Base-by-base conservation (phyloP, 2,797 vertebrate genomes). In the Onychomys arenicola region DNA sequence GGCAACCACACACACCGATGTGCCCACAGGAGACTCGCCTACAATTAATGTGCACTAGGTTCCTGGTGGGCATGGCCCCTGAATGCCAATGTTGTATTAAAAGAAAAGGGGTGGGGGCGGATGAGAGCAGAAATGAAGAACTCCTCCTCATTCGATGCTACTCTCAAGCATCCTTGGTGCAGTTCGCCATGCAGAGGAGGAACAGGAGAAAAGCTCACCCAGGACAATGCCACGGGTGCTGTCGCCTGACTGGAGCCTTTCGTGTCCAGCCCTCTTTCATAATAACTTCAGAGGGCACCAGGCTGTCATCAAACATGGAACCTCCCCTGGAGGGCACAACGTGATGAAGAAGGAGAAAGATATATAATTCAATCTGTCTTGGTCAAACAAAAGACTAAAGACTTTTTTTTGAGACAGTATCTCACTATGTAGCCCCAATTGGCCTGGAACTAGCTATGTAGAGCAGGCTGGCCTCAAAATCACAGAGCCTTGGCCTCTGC, bases 361-460 rank as follows among this genome's bases (percentile, higher is more conserved):
- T 4, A 25, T 4, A 37, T 5, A 84, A 52, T 80, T 96, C 52
- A 34, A 73, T 76, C 34, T 91, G 43, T 59, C 57, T 69, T 75
- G 37, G 91, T 90, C 34, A 16, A 89, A 93, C 29, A 87, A 94
- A 6, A 85, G 14, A 55, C 91, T 91, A 80, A 85, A 23, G 63
- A 82, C 40, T 49, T n/a, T 55, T 80, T 61, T 59, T 49, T 67
- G 16, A 55, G 49, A 40, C 9, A 52, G 46, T 7, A 4, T 71
- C 46, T 87, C 16, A 67, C 12, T 85, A 25, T 49, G 32, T 49
- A 85, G 7, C 43, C 43, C 63, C 46, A 32, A 52, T 69, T 67
- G 19, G 32, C 43, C 21, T 69, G 46, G 63, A 86, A 27, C 46
- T 37, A 52, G 32, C 63, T 52, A 52, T 3, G 0, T n/a, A 52